Evolutionary conservation across 2,888 invertebrate species (phyloP).

Genomic region (Hermaeophaga mercurialis): DNA sequence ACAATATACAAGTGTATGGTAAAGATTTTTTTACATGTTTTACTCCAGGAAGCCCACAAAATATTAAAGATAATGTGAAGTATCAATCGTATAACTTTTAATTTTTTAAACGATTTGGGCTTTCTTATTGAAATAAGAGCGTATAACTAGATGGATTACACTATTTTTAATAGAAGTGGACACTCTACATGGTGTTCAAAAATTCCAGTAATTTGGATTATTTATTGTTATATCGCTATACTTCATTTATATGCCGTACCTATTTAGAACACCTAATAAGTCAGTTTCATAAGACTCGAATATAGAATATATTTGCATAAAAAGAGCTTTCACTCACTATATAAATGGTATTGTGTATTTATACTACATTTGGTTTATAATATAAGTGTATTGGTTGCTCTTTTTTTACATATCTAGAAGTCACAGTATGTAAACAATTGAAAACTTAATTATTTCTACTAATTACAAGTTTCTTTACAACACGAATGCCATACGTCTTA

Average conservation of each 20-base stretch:
- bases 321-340: constrained; percentile 8
- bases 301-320: constrained; percentile 2
- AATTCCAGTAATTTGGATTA: neutral
- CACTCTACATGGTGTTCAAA: constrained; percentile 11
- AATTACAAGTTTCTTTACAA: neutral
- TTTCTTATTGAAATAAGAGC: neutral
- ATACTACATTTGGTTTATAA: constrained; percentile 4
- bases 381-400: constrained; percentile 11
- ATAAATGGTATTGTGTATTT: constrained; percentile 9
- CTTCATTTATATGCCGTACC: neutral
- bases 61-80: neutral
- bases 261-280: constrained; percentile 12
- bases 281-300: constrained; percentile 10
- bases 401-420: constrained; percentile 10
- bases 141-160: constrained; percentile 1
- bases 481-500: too few species aligned
- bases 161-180: neutral
- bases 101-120: constrained; percentile 1
- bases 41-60: constrained; percentile 5
- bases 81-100: neutral
- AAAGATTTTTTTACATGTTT: too few species aligned
- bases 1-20: too few species aligned
- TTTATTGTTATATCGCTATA: constrained; percentile 4
- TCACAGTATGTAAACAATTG: constrained; percentile 18
- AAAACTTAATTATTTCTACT: neutral